Percentiles rank a stretch among this genome's conserved stretches.
phyloP scores from a whole-genome alignment of 92 coral and sea anemone genomes.

The Zoanthus sansibaricus region DNA sequence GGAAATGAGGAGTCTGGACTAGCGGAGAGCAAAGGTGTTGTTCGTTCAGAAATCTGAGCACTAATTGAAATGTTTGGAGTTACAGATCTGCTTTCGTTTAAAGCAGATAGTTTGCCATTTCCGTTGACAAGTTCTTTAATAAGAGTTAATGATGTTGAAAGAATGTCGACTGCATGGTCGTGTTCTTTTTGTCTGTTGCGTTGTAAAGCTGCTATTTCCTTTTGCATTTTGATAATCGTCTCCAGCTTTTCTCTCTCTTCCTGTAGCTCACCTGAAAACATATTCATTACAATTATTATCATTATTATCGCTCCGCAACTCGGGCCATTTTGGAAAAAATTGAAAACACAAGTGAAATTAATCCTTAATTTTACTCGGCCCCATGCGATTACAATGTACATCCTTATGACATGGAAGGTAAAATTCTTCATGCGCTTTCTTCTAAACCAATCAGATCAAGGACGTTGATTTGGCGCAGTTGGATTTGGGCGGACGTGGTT shows the following conservation, averaged over 20 bases:
- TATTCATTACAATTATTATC: too few species aligned
- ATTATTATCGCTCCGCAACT: too few species aligned
- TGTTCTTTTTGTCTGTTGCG: slow-evolving; percentile 83
- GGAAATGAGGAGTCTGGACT: background rate
- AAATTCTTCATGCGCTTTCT: too few species aligned
- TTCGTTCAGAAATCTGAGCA: background rate
- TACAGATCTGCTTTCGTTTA: background rate
- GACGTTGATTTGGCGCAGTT: too few species aligned
- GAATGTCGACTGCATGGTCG: slow-evolving; percentile 62
- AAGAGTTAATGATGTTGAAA: slow-evolving; percentile 75
- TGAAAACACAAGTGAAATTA: too few species aligned
- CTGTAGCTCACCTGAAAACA: slow-evolving; percentile 26
- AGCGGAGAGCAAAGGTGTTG: slow-evolving; percentile 5
- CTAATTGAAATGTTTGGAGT: background rate
- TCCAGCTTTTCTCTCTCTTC: slow-evolving; percentile 71
- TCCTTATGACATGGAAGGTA: too few species aligned
- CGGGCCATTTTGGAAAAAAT: too few species aligned
- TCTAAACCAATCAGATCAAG: too few species aligned
- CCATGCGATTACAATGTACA: too few species aligned
- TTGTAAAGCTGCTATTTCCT: slow-evolving; percentile 81
- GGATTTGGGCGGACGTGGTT: too few species aligned
- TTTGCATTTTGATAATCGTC: slow-evolving; percentile 71
- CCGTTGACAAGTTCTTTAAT: slow-evolving; percentile 63
- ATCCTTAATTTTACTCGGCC: too few species aligned
- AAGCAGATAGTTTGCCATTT: background rate